Percentiles rank a stretch among this genome's conserved stretches.
Conservation (phyloP, 2,888 invertebrate species). For the Lucinisca nassula region DNA sequence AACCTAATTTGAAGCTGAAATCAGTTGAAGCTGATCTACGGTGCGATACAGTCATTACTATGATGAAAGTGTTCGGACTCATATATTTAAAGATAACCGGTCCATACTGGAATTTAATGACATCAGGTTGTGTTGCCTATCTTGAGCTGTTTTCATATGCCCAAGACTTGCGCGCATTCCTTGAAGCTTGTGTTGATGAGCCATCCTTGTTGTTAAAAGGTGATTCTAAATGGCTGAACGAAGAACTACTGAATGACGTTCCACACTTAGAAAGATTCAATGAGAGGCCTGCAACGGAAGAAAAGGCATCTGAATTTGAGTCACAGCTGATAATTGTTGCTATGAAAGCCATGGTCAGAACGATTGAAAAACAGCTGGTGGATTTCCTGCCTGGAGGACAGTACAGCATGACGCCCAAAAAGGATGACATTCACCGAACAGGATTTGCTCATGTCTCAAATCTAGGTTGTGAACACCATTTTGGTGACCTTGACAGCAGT, state of each 20-base stretch:
- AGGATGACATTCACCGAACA: conserved; percentile 20
- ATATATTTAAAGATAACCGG: conserved; percentile 32
- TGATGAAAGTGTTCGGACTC: conserved; percentile 18
- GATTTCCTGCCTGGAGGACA: conserved; percentile 64
- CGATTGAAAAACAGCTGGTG: conserved; percentile 48
- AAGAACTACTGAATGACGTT: neutral
- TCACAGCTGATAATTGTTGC: neutral
- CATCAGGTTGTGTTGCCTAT: conserved; percentile 3
- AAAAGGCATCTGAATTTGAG: neutral
- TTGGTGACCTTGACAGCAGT: conserved; percentile 67
- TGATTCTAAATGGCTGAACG: neutral
- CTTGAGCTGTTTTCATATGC: conserved; percentile 21
- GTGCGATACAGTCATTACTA: neutral
- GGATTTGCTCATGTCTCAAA: conserved; percentile 57
- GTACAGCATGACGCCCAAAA: neutral
- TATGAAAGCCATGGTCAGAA: conserved; percentile 31
- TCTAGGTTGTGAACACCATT: conserved; percentile 70
- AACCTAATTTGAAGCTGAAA: conserved; percentile 43
- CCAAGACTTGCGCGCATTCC: neutral
- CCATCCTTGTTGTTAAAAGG: neutral
- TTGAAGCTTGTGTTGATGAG: neutral
- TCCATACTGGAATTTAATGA: conserved; percentile 37
- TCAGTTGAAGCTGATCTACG: conserved; percentile 44
- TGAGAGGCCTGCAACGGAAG: neutral
- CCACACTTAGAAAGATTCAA: neutral